A percentile compares a stretch with the other conserved stretches of the same genome.
These are phyloP conservation scores for Vidua chalybeata DNA, from an alignment of 2,113 vertebrate genomes.

Conservation along the genomic window DNA sequence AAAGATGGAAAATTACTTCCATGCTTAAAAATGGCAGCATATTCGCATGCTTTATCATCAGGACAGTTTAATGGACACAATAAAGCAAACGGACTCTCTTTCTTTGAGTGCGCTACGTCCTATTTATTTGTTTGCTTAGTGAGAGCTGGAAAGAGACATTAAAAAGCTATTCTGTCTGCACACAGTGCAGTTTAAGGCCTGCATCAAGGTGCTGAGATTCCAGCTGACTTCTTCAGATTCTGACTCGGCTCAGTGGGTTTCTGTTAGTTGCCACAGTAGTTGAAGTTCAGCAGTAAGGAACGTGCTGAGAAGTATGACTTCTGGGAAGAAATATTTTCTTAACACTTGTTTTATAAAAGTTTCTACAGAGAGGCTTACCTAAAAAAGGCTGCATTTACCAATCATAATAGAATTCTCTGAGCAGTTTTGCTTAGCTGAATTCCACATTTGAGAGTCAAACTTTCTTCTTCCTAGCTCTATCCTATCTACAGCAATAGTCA, in stretches of 20 bases:
- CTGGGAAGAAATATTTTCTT: background rate
- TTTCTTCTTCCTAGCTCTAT: background rate
- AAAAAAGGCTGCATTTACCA: background rate
- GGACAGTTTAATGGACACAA: background rate
- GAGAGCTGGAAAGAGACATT: background rate
- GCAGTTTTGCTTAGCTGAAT: background rate
- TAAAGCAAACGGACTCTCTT: background rate
- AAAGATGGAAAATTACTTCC: background rate
- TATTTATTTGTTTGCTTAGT: background rate
- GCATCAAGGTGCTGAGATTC: background rate
- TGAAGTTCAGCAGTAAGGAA: background rate
- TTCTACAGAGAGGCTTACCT: background rate
- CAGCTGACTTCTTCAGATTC: background rate
- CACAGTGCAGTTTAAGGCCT: background rate
- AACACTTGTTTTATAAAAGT: background rate
- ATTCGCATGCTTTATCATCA: background rate
- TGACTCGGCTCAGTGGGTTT: background rate
- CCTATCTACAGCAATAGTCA: background rate
- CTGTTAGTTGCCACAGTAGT: background rate
- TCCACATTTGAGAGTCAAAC: background rate
- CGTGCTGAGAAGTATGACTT: background rate
- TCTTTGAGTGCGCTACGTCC: background rate
- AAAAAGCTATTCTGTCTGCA: background rate
- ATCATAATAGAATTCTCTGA: background rate
- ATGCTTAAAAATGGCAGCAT: background rate